Evolutionary conservation across 2,113 vertebrate species (phyloP).

Genomic region (Neolamprologus fasciatus): DNA sequence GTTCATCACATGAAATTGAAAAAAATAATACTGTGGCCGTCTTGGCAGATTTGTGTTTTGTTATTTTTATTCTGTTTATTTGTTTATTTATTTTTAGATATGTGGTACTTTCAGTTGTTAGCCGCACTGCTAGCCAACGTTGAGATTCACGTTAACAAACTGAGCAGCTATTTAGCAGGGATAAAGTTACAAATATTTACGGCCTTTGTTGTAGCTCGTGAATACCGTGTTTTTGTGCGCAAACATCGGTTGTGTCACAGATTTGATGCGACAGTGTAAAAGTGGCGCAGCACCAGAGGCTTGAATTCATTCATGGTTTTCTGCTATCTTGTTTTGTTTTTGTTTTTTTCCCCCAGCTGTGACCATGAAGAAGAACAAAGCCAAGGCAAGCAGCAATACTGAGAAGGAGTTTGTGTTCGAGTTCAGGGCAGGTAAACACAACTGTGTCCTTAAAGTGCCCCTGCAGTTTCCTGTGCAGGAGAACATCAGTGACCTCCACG

Average conservation of each 20-base stretch:
- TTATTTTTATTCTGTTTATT: neutral
- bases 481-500: conserved; percentile 82
- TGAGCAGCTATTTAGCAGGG: neutral
- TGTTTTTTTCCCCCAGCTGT: neutral
- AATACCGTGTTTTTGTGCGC: neutral
- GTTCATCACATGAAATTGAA: rapidly evolving
- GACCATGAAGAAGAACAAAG: conserved; percentile 83
- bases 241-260: neutral
- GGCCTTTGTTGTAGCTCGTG: neutral
- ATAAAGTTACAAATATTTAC: neutral
- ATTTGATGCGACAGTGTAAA: neutral
- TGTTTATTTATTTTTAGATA: neutral
- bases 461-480: conserved; percentile 84
- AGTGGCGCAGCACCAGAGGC: neutral
- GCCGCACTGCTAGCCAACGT: neutral
- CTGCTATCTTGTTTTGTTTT: neutral
- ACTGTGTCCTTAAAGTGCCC: conserved; percentile 81
- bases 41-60: neutral
- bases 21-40: rapidly evolving
- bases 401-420: conserved; percentile 87
- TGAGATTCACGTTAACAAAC: neutral
- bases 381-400: conserved; percentile 55
- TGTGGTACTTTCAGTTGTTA: neutral
- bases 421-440: conserved; percentile 79
- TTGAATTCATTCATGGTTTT: neutral